A percentile compares a stretch with the other conserved stretches of the same genome.
Conservation (phyloP, 2,888 invertebrate species). For the Steromphala cineraria region DNA sequence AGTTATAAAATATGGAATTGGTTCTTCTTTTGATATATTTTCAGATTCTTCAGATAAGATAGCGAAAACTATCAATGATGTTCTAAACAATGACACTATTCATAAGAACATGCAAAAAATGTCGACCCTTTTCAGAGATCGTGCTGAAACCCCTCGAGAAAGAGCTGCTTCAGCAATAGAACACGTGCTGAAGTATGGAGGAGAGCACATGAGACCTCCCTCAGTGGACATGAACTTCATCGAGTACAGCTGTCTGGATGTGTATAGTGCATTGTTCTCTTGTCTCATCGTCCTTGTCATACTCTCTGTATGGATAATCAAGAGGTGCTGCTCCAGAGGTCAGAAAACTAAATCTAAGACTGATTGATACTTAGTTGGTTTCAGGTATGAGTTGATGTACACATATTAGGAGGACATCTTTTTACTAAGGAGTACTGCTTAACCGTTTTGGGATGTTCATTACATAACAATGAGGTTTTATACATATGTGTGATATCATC, state of each 20-base stretch:
- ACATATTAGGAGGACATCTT: too few relatives aligned
- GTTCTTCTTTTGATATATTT: constrained; percentile 30
- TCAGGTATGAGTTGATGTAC: too few relatives aligned
- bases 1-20: constrained; percentile 31
- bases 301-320: not conserved
- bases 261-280: constrained; percentile 18
- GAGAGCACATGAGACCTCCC: constrained; percentile 45
- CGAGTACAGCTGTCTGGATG: constrained; percentile 23
- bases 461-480: too few relatives aligned
- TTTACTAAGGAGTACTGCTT: too few relatives aligned
- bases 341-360: not conserved
- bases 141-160: constrained; percentile 39
- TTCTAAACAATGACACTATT: constrained; percentile 33
- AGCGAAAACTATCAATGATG: constrained; percentile 21
- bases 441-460: too few relatives aligned
- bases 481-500: too few relatives aligned
- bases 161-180: constrained; percentile 53
- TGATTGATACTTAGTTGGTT: not conserved
- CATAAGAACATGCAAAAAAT: constrained; percentile 36
- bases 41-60: constrained; percentile 37
- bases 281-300: not conserved
- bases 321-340: not conserved
- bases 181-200: constrained; percentile 54
- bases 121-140: constrained; percentile 40
- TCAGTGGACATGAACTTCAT: constrained; percentile 21